Percentiles rank a stretch among this genome's conserved stretches.
Evolutionary conservation across 2,888 invertebrate species (phyloP).

Genomic region (Drosophila stalkeri): DNA sequence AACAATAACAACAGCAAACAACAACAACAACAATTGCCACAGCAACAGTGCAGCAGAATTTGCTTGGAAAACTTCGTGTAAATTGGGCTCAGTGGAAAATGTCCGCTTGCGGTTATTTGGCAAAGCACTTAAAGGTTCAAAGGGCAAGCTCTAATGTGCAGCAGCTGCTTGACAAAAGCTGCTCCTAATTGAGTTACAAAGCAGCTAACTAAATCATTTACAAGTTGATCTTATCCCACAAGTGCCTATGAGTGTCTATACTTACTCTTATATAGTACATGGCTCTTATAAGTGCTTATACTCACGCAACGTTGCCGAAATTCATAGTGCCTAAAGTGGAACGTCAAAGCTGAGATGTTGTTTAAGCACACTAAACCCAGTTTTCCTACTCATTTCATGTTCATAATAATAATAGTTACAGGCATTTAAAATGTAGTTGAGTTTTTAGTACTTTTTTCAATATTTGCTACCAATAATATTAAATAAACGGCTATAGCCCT

Average conservation of each 20-base stretch:
- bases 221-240: not conserved
- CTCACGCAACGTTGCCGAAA: conserved; percentile 11
- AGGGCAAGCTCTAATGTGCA: conserved; percentile 1
- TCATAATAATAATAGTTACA: not conserved
- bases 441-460: too few relatives aligned
- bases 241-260: too few relatives aligned
- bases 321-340: not conserved
- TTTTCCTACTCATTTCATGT: not conserved
- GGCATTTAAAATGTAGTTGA: not conserved
- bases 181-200: conserved; percentile 21
- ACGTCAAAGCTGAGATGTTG: not conserved
- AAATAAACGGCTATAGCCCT: too few relatives aligned
- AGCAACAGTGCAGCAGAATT: conserved; percentile 38
- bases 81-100: conserved; percentile 56
- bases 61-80: conserved; percentile 43
- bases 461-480: too few relatives aligned
- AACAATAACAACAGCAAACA: conserved; percentile 26
- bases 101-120: conserved; percentile 37
- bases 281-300: not conserved
- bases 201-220: conserved; percentile 9
- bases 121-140: conserved; percentile 18
- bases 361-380: not conserved
- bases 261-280: too few relatives aligned
- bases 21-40: conserved; percentile 30
- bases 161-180: conserved; percentile 27